A percentile compares a stretch with the other conserved stretches of the same genome.
Evolutionary conservation across 2,797 vertebrate species (phyloP).

Genomic region (Monodelphis domestica): DNA sequence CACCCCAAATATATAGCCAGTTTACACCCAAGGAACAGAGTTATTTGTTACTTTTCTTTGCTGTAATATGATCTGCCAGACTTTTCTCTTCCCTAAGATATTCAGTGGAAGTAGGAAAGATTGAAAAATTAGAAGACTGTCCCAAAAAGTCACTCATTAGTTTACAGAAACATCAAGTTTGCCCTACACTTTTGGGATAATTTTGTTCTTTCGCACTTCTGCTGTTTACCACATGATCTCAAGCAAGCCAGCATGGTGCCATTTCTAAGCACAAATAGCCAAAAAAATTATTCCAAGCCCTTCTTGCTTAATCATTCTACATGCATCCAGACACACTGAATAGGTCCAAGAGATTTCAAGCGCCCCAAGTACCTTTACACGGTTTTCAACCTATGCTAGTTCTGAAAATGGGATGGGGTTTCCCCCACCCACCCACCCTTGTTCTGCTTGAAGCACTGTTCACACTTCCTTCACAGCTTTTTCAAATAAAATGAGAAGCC

Average conservation of each 20-base stretch:
- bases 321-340: not conserved
- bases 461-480: not conserved
- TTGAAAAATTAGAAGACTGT: slow-evolving; percentile 30
- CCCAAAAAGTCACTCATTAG: not conserved
- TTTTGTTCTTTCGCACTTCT: not conserved
- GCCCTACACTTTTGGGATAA: not conserved
- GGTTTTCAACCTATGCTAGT: not conserved
- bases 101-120: not conserved
- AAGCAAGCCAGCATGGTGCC: not conserved
- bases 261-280: not conserved
- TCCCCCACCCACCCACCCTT: slow-evolving; percentile 23
- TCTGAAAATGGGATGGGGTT: slow-evolving; percentile 21
- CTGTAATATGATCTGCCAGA: not conserved
- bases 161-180: slow-evolving; percentile 19
- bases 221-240: not conserved
- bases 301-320: not conserved
- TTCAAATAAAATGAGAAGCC: not conserved
- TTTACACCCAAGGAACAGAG: not conserved
- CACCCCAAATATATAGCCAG: not conserved
- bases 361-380: accelerated
- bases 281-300: not conserved
- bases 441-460: not conserved
- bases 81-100: not conserved
- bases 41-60: not conserved
- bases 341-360: not conserved